Conservation (phyloP, 2,888 invertebrate genomes). For the Listrodromus nycthemerus region DNA sequence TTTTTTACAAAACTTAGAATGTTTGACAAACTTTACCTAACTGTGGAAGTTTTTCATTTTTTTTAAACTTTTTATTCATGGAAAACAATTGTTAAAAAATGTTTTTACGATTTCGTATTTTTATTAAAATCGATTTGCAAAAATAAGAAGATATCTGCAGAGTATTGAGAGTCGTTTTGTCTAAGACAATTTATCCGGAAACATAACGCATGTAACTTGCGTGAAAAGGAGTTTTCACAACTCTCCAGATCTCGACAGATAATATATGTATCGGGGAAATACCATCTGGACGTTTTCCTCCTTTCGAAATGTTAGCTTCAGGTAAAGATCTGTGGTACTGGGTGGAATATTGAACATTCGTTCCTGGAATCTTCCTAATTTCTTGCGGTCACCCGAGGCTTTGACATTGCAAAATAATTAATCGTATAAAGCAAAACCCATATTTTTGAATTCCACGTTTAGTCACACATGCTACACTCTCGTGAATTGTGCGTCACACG, state of each 20-base stretch:
- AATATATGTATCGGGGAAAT: slow-evolving; percentile 45
- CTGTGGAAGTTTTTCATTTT: background rate
- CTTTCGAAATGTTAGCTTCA: slow-evolving; percentile 29
- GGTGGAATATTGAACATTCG: background rate
- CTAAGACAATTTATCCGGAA: slow-evolving; percentile 24
- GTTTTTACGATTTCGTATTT: background rate
- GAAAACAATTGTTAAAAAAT: background rate
- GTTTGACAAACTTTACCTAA: background rate
- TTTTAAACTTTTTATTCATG: background rate
- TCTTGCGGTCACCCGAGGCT: background rate
- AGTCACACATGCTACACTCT: background rate
- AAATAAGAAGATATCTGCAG: background rate
- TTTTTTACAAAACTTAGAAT: background rate
- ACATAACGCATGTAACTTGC: slow-evolving; percentile 2
- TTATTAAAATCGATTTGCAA: background rate
- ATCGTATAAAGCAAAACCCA: background rate
- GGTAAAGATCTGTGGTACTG: slow-evolving; percentile 22
- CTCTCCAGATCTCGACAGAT: slow-evolving; percentile 15
- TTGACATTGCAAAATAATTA: background rate
- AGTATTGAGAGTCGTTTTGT: slow-evolving; percentile 18
- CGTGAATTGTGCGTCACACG: background rate
- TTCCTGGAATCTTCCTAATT: slow-evolving; percentile 28
- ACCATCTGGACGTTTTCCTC: slow-evolving; percentile 48
- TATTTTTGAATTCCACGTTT: background rate
- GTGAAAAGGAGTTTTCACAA: slow-evolving; percentile 29